Percentiles rank a stretch among this genome's conserved stretches.
Conservation (phyloP, 2,113 vertebrate genomes). For the Aspiorhynchus laticeps region DNA sequence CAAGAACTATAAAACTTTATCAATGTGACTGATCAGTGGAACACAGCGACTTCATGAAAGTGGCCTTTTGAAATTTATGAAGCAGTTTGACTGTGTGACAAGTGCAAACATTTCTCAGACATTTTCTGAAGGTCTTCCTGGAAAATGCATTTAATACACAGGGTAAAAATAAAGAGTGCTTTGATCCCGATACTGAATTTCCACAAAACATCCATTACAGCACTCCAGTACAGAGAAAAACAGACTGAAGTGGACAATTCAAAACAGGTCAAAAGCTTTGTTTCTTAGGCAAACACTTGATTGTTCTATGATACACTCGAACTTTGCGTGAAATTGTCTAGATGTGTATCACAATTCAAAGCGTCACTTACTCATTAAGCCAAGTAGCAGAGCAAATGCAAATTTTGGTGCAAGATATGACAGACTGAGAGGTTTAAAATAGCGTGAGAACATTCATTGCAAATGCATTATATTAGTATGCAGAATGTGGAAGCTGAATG, state of each 20-base stretch:
- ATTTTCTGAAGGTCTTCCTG: slow-evolving; percentile 17
- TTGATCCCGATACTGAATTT: background rate
- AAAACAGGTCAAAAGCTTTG: background rate
- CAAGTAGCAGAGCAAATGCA: background rate
- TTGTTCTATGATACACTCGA: background rate
- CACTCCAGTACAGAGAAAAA: background rate
- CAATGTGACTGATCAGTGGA: background rate
- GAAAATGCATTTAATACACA: background rate
- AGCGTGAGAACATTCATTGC: background rate
- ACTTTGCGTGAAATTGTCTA: background rate
- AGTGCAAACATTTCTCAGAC: background rate
- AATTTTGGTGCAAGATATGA: background rate
- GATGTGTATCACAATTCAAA: background rate
- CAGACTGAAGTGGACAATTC: background rate
- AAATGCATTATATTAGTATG: slow-evolving; percentile 2
- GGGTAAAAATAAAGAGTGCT: background rate
- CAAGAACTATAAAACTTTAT: background rate
- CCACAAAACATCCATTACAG: background rate
- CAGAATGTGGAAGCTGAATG: background rate
- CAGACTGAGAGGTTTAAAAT: background rate
- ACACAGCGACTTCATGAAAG: background rate
- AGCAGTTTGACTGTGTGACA: background rate
- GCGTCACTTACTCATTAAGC: background rate
- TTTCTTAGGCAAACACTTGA: background rate
- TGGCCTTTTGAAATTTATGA: slow-evolving; percentile 5